Conservation (phyloP, 1,140 invertebrate genomes). For the Lepidurus apus region DNA sequence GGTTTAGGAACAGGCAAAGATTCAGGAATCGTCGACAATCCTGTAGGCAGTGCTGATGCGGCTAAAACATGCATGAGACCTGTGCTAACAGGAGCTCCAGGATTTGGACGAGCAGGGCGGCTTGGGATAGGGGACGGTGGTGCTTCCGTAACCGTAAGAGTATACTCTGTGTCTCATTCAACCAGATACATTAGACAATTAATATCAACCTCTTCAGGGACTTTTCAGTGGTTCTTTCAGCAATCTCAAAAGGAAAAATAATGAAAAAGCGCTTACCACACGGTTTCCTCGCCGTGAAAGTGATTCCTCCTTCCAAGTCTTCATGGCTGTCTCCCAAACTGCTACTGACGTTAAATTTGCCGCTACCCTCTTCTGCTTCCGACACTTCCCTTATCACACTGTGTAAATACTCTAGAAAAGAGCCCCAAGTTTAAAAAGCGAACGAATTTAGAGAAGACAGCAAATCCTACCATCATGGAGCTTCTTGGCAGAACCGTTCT, state of each 20-base stretch:
- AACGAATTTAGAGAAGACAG: background rate
- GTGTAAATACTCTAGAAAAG: constrained; percentile 66
- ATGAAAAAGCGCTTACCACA: constrained; percentile 60
- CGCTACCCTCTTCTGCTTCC: constrained; percentile 29
- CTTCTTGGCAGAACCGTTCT: constrained; percentile 35
- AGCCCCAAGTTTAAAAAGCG: constrained; percentile 22
- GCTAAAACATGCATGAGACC: constrained; percentile 6
- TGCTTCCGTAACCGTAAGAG: background rate
- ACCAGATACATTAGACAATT: background rate
- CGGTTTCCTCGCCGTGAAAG: constrained; percentile 69
- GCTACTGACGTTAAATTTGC: constrained; percentile 25
- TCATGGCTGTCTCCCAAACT: constrained; percentile 46
- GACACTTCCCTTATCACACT: constrained; percentile 63
- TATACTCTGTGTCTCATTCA: background rate
- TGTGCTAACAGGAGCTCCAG: background rate
- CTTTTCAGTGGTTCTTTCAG: background rate
- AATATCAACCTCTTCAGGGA: background rate
- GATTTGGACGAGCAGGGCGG: constrained; percentile 10
- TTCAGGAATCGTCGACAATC: background rate
- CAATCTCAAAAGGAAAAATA: background rate
- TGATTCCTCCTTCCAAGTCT: constrained; percentile 77
- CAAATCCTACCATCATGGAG: constrained; percentile 35
- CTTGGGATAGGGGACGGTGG: background rate
- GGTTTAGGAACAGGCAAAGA: background rate
- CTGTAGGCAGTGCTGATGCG: constrained; percentile 8